Conservation (phyloP, 2,888 invertebrate species). For the Argynnis bischoffii region DNA sequence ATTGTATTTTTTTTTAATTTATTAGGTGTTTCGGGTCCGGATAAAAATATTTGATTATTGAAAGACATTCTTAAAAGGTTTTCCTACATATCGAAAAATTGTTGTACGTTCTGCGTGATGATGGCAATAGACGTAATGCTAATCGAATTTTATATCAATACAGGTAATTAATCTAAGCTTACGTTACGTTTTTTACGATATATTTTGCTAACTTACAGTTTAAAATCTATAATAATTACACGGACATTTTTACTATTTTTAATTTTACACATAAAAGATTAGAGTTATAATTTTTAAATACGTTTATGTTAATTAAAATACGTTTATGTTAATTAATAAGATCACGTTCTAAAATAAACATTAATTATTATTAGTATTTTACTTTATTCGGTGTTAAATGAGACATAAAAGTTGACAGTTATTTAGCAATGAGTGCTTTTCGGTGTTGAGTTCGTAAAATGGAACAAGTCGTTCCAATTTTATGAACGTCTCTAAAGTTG, state of each 20-base stretch:
- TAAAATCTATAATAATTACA: too few species aligned
- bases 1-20: slow-evolving; percentile 7
- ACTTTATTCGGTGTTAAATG: slow-evolving; percentile 18
- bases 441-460: slow-evolving; percentile 37
- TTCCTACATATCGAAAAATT: neutral
- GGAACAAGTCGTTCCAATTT: slow-evolving; percentile 36
- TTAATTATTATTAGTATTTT: neutral
- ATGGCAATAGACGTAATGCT: too few species aligned
- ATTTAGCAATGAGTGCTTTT: slow-evolving; percentile 38
- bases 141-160: too few species aligned
- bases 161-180: too few species aligned
- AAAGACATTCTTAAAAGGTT: neutral
- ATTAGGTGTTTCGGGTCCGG: neutral
- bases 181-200: too few species aligned
- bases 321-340: neutral
- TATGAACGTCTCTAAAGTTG: slow-evolving; percentile 32
- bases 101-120: too few species aligned
- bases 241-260: too few species aligned
- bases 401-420: slow-evolving; percentile 32
- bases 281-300: too few species aligned
- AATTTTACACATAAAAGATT: too few species aligned
- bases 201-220: too few species aligned
- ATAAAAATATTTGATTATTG: neutral
- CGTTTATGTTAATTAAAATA: neutral
- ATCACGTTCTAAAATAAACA: neutral